phyloP scores from a whole-genome alignment of 1,140 invertebrate genomes.

The Bombyx mandarina region DNA sequence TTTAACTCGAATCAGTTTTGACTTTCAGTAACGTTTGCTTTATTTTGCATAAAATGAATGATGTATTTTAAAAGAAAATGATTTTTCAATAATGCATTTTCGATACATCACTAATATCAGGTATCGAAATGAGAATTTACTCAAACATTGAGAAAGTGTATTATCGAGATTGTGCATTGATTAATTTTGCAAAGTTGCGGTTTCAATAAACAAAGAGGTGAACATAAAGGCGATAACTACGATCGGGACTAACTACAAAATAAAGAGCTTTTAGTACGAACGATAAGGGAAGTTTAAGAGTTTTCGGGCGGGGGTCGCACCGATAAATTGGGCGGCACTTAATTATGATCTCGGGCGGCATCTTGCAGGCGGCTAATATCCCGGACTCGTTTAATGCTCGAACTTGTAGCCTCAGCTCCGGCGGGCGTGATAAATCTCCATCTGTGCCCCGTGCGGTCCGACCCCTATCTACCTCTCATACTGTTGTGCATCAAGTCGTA shows the following conservation, averaged over 20 bases:
- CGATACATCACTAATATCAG: too few relatives aligned
- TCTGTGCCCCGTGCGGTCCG: conserved; percentile 34
- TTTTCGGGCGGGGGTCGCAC: conserved; percentile 61
- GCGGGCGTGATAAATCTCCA: conserved; percentile 66
- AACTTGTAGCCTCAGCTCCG: conserved; percentile 66
- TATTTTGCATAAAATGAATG: too few relatives aligned
- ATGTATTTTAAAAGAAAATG: too few relatives aligned
- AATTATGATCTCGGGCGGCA: conserved; percentile 70
- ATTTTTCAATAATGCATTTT: too few relatives aligned
- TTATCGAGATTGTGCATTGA: too few relatives aligned
- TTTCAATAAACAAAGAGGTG: conserved; percentile 13
- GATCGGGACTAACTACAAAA: conserved; percentile 59
- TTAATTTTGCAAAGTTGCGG: conserved; percentile 1
- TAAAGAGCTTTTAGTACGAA: conserved; percentile 63
- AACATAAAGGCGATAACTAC: conserved; percentile 58
- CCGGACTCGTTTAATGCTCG: conserved; percentile 68
- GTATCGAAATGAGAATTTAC: too few relatives aligned
- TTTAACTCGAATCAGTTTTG: too few relatives aligned
- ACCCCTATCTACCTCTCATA: conserved; percentile 6
- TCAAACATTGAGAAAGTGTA: too few relatives aligned
- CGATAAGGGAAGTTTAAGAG: conserved; percentile 69
- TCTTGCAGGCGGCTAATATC: conserved; percentile 69
- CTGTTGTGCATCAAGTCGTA: too few relatives aligned
- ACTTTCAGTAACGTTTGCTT: too few relatives aligned
- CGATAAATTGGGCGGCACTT: conserved; percentile 70